These are phyloP conservation scores for Gallinago paraguaiae DNA, from an alignment of 2,113 vertebrate genomes.

Conservation along the genomic window DNA sequence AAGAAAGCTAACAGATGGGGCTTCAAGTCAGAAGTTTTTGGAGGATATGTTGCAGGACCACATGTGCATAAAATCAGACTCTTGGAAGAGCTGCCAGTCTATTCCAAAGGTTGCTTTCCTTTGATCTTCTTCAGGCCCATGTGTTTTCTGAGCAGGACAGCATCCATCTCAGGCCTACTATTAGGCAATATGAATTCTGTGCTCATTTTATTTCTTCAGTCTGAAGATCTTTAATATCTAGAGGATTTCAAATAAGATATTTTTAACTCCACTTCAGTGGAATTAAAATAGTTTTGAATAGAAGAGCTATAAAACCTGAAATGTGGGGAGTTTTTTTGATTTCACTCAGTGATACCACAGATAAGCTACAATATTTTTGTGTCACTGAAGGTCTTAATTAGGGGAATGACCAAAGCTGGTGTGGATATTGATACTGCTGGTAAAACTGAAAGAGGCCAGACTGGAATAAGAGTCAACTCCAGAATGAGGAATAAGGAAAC, in stretches of 20 bases:
- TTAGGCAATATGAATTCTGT: neutral
- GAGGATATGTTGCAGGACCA: neutral
- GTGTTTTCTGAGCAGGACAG: neutral
- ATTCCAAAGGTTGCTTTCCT: neutral
- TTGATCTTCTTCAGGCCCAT: slow-evolving; percentile 15
- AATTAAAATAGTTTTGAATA: neutral
- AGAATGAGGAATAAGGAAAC: neutral
- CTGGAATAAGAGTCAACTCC: neutral
- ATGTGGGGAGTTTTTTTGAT: neutral
- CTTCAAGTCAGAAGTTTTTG: neutral
- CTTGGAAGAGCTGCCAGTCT: neutral
- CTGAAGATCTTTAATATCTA: neutral
- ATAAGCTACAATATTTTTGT: neutral
- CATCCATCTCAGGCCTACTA: neutral
- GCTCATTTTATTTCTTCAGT: neutral
- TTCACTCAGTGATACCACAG: neutral
- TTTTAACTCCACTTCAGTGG: neutral
- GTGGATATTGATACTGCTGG: neutral
- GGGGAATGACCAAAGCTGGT: neutral
- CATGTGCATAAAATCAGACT: neutral
- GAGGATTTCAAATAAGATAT: neutral
- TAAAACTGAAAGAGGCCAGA: neutral
- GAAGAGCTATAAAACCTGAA: slow-evolving; percentile 18
- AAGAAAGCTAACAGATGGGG: neutral
- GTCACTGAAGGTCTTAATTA: neutral